These are phyloP conservation scores for Eupithecia inturbata DNA, from an alignment of 2,888 invertebrate species.

Conservation along the genomic window DNA sequence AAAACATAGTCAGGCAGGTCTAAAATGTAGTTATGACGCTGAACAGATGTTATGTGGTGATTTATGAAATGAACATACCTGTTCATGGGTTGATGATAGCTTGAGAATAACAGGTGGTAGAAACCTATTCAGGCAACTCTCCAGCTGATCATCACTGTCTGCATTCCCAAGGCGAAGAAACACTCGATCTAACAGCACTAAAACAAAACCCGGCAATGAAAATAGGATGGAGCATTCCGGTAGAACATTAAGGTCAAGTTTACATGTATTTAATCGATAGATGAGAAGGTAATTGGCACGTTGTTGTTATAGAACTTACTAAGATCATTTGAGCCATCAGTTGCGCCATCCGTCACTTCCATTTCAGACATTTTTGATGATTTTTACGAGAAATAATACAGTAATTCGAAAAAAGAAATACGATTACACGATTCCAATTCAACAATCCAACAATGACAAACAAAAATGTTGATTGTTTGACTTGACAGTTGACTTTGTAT, in stretches of 20 bases:
- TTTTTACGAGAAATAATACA: constrained; percentile 12
- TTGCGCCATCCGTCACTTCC: constrained; percentile 72
- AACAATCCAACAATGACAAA: constrained; percentile 42
- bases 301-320: constrained; percentile 57
- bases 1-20: neutral
- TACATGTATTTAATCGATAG: constrained; percentile 17
- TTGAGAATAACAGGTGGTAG: constrained; percentile 95
- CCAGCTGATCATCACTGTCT: constrained; percentile 94
- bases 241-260: constrained; percentile 40
- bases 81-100: constrained; percentile 93
- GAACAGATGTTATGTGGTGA: neutral
- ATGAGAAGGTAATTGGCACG: neutral
- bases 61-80: constrained; percentile 75
- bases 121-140: constrained; percentile 91
- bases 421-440: constrained; percentile 2
- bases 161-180: constrained; percentile 94
- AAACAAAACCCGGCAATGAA: constrained; percentile 47
- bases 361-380: constrained; percentile 74
- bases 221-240: constrained; percentile 37
- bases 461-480: constrained; percentile 38
- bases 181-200: constrained; percentile 94
- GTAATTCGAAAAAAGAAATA: constrained; percentile 5
- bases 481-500: neutral
- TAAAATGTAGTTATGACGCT: neutral
- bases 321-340: constrained; percentile 76